Base-by-base conservation (phyloP, 2,113 vertebrate species). In the Pogonocichla stellata region DNA sequence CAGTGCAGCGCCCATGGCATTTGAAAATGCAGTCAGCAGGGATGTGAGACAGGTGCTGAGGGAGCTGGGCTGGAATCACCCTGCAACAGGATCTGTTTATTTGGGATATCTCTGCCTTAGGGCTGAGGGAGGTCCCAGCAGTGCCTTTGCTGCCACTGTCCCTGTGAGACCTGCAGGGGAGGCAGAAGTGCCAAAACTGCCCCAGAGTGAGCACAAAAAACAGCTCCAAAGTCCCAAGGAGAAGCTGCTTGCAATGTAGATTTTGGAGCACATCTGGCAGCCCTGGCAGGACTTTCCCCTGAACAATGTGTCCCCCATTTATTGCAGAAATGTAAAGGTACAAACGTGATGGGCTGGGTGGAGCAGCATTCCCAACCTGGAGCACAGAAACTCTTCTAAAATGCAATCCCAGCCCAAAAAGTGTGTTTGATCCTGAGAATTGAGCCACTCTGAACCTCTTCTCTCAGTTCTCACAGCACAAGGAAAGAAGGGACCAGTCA, bases 1-100 rank as follows among this genome's bases (percentile, higher is more conserved):
- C 38, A 50, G 2, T 9, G 61, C 42, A 81, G 3, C 0, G 1
- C 11, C 2, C 1, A 0, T 5, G 45, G 66, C 45, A 73, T 53
- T 60, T 25, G 48, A 8, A 48, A 40, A 60, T 0, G 2, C 47
- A 51, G 1, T 12, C 14, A 61, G 79, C n/a, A 82, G 64, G 70
- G 36, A 31, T 14, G 73, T 23, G 51, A 40, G 38, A 5, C 14
- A 18, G 36, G 25, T 19, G 56, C 19, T 12, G 57, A 72, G 33
- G 20, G 71, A 71, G 70, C 61, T 67, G 86, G 43, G 53, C 38
- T 50, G 45, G 53, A 64, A 25, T 5, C 0, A 15, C 47, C 43
- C 71, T 34, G 31, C 56, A 28, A 2, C 10, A 42, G 66, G n/a
- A 6, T 3, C n/a, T 4, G 5, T 19, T 48, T 15, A 12, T 25